Percentiles rank a stretch among this genome's conserved stretches.
Evolutionary conservation across 2,797 vertebrate genomes (phyloP).

Genomic region (Acridotheres tristis): DNA sequence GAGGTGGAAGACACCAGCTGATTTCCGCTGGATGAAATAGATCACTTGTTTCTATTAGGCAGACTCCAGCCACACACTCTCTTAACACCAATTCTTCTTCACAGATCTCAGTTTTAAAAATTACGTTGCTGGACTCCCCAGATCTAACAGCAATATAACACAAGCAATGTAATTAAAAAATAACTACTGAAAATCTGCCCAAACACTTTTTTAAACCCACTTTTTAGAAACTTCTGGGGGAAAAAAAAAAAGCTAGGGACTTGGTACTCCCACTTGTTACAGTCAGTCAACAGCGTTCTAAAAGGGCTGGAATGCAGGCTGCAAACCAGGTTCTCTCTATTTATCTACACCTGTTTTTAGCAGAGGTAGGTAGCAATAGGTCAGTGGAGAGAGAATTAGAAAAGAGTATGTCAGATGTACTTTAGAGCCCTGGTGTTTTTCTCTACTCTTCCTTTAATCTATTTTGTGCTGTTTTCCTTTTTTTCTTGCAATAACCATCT

Average conservation of each 20-base stretch:
- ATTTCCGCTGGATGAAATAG: neutral
- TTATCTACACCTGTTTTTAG: neutral
- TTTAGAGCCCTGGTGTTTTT: neutral
- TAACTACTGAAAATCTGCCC: neutral
- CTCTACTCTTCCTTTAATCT: neutral
- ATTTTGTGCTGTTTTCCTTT: neutral
- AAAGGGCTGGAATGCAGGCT: neutral
- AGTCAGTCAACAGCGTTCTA: neutral
- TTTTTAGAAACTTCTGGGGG: neutral
- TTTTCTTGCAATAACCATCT: neutral
- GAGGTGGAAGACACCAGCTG: neutral
- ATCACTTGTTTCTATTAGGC: neutral
- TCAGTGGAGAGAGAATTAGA: neutral
- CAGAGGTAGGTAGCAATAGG: neutral
- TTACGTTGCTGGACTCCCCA: neutral
- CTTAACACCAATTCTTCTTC: neutral
- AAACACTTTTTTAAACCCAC: neutral
- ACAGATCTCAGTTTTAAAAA: neutral
- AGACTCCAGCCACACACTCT: neutral
- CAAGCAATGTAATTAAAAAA: neutral
- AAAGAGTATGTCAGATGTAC: neutral
- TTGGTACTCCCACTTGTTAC: neutral
- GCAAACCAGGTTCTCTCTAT: neutral
- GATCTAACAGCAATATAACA: neutral
- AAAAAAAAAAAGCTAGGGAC: neutral